Evolutionary conservation across 2,888 invertebrate species (phyloP).

Genomic region (Sesamia inferens): DNA sequence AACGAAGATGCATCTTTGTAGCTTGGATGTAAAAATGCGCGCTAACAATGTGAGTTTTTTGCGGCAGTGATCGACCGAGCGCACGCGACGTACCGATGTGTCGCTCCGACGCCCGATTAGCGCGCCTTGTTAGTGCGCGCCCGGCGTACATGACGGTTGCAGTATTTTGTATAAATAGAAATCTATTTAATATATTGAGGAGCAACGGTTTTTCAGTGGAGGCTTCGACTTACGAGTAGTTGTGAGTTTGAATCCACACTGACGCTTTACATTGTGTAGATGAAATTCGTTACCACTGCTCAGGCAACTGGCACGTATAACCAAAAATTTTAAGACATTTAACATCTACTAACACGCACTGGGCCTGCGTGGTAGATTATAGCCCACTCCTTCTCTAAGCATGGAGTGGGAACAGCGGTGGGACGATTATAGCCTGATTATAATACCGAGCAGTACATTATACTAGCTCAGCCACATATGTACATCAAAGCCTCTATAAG

Average conservation of each 20-base stretch:
- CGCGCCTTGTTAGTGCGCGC: constrained; percentile 54
- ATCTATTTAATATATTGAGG: not conserved
- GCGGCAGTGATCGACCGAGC: constrained; percentile 64
- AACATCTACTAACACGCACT: too few species aligned
- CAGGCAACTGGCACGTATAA: too few species aligned
- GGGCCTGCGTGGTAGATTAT: too few species aligned
- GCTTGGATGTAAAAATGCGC: constrained; percentile 51
- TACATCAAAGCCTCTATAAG: not conserved
- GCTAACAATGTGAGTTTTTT: constrained; percentile 66
- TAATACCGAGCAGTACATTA: not conserved
- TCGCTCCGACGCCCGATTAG: constrained; percentile 64
- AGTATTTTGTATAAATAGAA: constrained; percentile 25
- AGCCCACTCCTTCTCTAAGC: too few species aligned
- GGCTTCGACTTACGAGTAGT: too few species aligned
- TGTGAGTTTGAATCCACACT: too few species aligned
- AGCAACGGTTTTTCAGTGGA: too few species aligned
- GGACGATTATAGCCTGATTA: too few species aligned
- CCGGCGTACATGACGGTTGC: constrained; percentile 55
- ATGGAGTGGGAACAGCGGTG: too few species aligned
- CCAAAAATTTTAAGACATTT: too few species aligned
- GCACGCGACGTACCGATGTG: constrained; percentile 67
- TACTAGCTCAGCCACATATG: not conserved
- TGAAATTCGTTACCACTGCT: too few species aligned
- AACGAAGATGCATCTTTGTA: constrained; percentile 54
- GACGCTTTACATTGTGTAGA: too few species aligned